Conservation (phyloP, 2,888 invertebrate species). For the Charanyca ferruginea region DNA sequence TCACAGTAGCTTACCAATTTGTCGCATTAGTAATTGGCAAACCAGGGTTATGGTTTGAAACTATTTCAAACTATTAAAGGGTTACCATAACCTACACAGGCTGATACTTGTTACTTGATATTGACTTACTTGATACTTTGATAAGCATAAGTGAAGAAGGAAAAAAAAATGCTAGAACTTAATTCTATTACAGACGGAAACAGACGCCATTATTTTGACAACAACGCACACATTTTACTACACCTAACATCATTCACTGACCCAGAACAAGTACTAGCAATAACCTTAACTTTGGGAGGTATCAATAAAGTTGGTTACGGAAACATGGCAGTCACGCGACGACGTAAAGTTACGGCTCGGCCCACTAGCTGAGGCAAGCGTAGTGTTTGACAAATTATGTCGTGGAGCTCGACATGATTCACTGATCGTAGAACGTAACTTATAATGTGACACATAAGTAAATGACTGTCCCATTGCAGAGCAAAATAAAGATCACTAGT, state of each 20-base stretch:
- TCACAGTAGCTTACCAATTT: no score
- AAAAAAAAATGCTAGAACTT: not conserved
- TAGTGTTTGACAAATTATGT: conserved; percentile 16
- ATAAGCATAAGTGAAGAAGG: not conserved
- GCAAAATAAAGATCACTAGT: not conserved
- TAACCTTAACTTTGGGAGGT: conserved; percentile 47
- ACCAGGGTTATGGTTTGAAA: not conserved
- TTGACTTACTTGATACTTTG: no score
- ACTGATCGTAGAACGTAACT: not conserved
- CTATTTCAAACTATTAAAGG: not conserved
- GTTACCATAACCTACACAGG: not conserved
- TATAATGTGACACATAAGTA: not conserved
- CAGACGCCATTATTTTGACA: conserved; percentile 4
- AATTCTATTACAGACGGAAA: not conserved
- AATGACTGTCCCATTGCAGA: not conserved
- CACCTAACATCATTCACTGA: conserved; percentile 18
- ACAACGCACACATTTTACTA: conserved; percentile 7
- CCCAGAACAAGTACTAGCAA: conserved; percentile 16
- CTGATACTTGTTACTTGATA: no score
- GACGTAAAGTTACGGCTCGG: conserved; percentile 34
- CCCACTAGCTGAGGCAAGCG: conserved; percentile 4
- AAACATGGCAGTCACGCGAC: conserved; percentile 50
- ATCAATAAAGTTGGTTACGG: conserved; percentile 49
- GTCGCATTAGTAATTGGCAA: no score
- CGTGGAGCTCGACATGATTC: conserved; percentile 10